Conservation (phyloP, 53 echinoderm and acorn worm genomes). For the Henricia sp. region DNA sequence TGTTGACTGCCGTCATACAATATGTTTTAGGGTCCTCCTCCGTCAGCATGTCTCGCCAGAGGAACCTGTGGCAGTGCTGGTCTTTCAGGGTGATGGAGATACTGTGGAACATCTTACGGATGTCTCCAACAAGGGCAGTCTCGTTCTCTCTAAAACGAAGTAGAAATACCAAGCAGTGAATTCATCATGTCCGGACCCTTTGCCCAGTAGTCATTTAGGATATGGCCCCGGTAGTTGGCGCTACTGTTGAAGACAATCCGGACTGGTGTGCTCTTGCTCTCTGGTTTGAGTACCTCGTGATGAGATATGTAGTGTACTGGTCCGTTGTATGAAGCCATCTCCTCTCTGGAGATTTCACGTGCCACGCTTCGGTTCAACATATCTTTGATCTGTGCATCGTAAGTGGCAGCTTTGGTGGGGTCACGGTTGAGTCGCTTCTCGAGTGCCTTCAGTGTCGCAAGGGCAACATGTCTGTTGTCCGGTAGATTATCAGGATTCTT, state of each 20-base stretch:
- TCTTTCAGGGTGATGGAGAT: not conserved
- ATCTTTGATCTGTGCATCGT: slow-evolving; percentile 44
- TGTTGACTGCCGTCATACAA: slow-evolving; percentile 53
- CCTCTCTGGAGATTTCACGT: slow-evolving; percentile 20
- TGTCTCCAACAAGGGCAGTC: slow-evolving; percentile 44
- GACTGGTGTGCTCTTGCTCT: not conserved
- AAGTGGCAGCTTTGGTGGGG: too few species aligned
- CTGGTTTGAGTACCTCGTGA: too few species aligned
- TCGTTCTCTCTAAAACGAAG: not conserved
- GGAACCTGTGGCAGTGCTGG: too few species aligned
- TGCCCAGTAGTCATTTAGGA: slow-evolving; percentile 27
- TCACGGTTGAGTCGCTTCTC: too few species aligned
- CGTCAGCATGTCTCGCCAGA: slow-evolving; percentile 45
- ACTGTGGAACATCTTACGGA: slow-evolving; percentile 56
- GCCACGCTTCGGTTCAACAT: slow-evolving; percentile 51
- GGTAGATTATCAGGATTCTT: too few species aligned
- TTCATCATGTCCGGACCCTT: too few species aligned
- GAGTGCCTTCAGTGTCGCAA: slow-evolving; percentile 16
- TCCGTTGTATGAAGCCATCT: slow-evolving; percentile 23
- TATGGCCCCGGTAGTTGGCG: slow-evolving; percentile 40
- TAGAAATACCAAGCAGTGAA: too few species aligned
- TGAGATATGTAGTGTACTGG: too few species aligned
- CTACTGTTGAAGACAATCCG: slow-evolving; percentile 64
- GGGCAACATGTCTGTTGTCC: too few species aligned
- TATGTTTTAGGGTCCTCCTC: slow-evolving; percentile 40